phyloP scores from a whole-genome alignment of 1,140 invertebrate genomes.

The Anastrepha obliqua region DNA sequence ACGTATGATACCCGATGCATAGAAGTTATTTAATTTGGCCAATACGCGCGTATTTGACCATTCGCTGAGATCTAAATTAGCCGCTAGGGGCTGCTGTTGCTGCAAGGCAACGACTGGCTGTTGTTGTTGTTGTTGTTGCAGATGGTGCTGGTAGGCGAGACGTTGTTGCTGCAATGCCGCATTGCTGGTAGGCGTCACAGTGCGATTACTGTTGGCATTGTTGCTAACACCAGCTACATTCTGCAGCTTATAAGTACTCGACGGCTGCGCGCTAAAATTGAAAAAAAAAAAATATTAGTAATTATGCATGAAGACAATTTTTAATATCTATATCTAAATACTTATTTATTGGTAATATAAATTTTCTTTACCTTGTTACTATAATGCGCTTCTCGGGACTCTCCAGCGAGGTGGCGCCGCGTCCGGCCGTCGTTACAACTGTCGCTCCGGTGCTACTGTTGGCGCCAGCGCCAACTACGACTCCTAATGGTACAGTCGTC shows the following conservation, averaged over 20 bases:
- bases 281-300: not conserved
- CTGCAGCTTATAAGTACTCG: constrained; percentile 56
- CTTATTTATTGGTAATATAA: not conserved
- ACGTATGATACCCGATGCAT: constrained; percentile 87
- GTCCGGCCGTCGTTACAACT: constrained; percentile 15
- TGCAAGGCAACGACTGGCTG: constrained; percentile 60
- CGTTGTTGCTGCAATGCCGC: constrained; percentile 62
- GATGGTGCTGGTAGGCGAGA: constrained; percentile 59
- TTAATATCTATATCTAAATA: not conserved
- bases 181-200: constrained; percentile 55
- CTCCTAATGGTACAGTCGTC: not conserved
- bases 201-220: constrained; percentile 46
- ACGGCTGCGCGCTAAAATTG: constrained; percentile 27
- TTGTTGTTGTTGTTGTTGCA: constrained; percentile 59
- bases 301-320: no score
- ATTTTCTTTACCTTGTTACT: constrained; percentile 56
- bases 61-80: constrained; percentile 86
- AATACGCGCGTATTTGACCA: constrained; percentile 93
- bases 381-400: constrained; percentile 58
- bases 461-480: constrained; percentile 46
- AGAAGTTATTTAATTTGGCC: constrained; percentile 87
- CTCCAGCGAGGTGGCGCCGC: constrained; percentile 50
- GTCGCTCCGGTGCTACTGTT: constrained; percentile 45
- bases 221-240: constrained; percentile 43
- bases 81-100: constrained; percentile 64